These are phyloP conservation scores for Acanthosepion esculentum DNA, from an alignment of 2,888 invertebrate genomes.

Conservation along the genomic window DNA sequence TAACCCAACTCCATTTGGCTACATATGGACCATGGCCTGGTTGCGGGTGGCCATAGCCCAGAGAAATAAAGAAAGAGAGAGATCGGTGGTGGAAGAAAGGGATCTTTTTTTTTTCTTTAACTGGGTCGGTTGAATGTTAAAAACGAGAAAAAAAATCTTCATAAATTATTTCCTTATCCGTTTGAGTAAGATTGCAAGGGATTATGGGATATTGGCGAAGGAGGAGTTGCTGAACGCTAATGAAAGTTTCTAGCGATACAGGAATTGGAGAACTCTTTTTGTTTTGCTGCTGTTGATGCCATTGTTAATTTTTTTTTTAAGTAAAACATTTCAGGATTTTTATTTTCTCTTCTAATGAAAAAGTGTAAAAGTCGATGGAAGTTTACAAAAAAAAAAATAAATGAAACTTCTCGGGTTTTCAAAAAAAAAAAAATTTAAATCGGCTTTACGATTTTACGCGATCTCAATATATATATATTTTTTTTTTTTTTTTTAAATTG, in stretches of 20 bases:
- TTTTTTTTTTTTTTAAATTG: too few relatives aligned
- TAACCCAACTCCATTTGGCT: not conserved
- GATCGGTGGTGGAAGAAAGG: not conserved
- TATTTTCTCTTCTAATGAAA: not conserved
- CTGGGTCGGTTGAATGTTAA: not conserved
- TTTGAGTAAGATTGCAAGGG: not conserved
- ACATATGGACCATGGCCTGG: not conserved
- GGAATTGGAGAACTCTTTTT: not conserved
- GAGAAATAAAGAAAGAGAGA: not conserved
- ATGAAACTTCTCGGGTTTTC: not conserved
- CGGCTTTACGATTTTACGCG: too few relatives aligned
- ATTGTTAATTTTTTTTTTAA: not conserved
- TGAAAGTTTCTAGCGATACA: not conserved
- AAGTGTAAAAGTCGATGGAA: not conserved
- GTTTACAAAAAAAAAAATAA: not conserved
- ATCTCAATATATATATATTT: too few relatives aligned
- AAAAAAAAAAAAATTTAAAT: too few relatives aligned
- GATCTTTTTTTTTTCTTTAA: not conserved
- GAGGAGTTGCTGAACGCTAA: not conserved
- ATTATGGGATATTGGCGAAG: not conserved
- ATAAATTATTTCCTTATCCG: slow-evolving; percentile 33
- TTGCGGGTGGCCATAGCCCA: not conserved
- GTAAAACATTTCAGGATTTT: not conserved
- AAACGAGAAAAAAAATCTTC: not conserved
- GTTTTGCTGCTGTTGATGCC: not conserved